phyloP scores from a whole-genome alignment of 2,113 vertebrate species.

The Murina feae region DNA sequence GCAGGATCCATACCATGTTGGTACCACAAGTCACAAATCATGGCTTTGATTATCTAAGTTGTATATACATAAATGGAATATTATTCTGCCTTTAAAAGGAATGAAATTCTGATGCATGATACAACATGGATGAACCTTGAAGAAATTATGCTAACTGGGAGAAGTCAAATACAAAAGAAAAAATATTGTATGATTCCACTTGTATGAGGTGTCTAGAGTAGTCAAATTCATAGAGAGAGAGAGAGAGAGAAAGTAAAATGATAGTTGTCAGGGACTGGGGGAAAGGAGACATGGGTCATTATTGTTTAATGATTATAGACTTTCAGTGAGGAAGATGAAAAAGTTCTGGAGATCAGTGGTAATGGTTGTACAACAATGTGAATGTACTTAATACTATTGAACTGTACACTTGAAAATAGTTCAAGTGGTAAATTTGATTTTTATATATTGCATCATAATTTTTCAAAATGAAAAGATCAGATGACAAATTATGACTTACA shows the following conservation, averaged over 20 bases:
- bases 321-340: background rate
- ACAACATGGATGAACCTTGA: background rate
- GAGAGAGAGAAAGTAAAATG: background rate
- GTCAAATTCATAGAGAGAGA: constrained; percentile 22
- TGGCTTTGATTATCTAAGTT: constrained; percentile 47
- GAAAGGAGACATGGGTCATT: background rate
- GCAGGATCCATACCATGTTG: background rate
- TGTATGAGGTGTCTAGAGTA: background rate
- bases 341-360: background rate
- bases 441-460: background rate
- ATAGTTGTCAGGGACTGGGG: background rate
- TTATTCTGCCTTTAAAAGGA: background rate
- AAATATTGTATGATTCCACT: background rate
- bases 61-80: background rate
- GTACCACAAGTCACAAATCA: background rate
- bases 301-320: background rate
- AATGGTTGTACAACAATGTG: background rate
- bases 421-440: background rate
- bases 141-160: background rate
- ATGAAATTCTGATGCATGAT: background rate
- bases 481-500: background rate
- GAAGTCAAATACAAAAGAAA: background rate
- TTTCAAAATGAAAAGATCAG: background rate
- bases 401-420: background rate
- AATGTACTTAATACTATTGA: background rate